These are phyloP conservation scores for Heliconius ismenius DNA, from an alignment of 2,888 invertebrate genomes.

Conservation along the genomic window DNA sequence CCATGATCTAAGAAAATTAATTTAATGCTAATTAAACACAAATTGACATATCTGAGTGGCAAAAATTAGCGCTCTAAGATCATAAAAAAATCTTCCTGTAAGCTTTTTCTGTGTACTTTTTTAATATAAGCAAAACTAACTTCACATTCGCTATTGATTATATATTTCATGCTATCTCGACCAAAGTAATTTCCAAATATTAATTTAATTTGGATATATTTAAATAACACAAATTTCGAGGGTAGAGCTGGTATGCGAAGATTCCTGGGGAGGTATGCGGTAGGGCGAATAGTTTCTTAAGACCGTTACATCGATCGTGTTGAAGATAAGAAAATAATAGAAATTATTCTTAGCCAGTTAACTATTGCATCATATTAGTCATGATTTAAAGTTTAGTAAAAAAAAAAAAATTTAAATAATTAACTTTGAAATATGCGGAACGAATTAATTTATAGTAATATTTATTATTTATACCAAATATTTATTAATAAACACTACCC, in stretches of 20 bases:
- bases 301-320: constrained; percentile 28
- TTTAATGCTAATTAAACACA: too few relatives aligned
- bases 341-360: neutral
- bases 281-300: constrained; percentile 39
- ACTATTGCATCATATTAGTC: neutral
- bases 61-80: too few relatives aligned
- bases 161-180: neutral
- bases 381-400: too few relatives aligned
- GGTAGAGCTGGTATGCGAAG: constrained; percentile 40
- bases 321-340: constrained; percentile 9
- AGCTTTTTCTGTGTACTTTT: too few relatives aligned
- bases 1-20: too few relatives aligned
- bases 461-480: too few relatives aligned
- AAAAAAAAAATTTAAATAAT: too few relatives aligned
- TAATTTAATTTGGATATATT: constrained; percentile 33
- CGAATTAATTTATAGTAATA: too few relatives aligned
- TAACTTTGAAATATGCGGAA: too few relatives aligned
- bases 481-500: too few relatives aligned
- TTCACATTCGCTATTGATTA: neutral
- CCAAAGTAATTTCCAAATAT: neutral
- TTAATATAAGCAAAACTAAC: neutral
- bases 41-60: too few relatives aligned
- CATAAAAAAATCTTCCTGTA: too few relatives aligned
- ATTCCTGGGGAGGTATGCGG: constrained; percentile 39
- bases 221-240: constrained; percentile 45